A percentile compares a stretch with the other conserved stretches of the same genome.
Conservation (phyloP, 2,888 invertebrate genomes). For the Troilus luridus region DNA sequence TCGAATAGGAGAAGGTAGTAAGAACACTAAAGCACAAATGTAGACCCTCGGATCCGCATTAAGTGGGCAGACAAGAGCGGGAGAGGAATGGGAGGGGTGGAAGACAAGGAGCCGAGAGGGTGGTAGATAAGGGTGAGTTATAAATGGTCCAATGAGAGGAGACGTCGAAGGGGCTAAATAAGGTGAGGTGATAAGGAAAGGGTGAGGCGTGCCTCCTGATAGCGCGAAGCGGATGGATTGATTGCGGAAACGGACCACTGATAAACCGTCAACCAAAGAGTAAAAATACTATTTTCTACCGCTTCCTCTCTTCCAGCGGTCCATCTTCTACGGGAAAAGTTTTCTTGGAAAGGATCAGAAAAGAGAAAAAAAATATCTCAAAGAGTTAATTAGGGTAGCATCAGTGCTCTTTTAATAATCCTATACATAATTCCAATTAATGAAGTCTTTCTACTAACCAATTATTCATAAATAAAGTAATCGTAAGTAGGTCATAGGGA, state of each 20-base stretch:
- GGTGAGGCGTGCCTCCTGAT: constrained; percentile 36
- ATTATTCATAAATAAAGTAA: no score
- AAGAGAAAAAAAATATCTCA: no score
- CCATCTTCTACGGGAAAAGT: not conserved
- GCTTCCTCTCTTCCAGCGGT: constrained; percentile 31
- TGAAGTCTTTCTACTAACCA: no score
- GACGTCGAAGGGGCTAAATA: constrained; percentile 50
- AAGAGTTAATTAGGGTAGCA: not conserved
- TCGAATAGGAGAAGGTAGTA: not conserved
- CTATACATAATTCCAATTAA: no score
- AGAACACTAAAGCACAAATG: not conserved
- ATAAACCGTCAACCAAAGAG: constrained; percentile 40
- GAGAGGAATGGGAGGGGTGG: constrained; percentile 7
- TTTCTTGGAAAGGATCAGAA: not conserved
- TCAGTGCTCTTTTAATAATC: not conserved
- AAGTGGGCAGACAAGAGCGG: constrained; percentile 31
- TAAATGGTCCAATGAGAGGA: constrained; percentile 49
- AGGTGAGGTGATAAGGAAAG: constrained; percentile 39
- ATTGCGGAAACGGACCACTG: constrained; percentile 42
- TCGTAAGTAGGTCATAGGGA: no score
- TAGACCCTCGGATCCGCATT: not conserved
- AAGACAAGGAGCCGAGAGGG: constrained; percentile 30
- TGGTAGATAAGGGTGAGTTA: constrained; percentile 42
- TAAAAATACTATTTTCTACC: constrained; percentile 39
- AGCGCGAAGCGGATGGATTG: constrained; percentile 26